Evolutionary conservation across 2,797 vertebrate genomes (phyloP).

Genomic region (Micromesistius poutassou): DNA sequence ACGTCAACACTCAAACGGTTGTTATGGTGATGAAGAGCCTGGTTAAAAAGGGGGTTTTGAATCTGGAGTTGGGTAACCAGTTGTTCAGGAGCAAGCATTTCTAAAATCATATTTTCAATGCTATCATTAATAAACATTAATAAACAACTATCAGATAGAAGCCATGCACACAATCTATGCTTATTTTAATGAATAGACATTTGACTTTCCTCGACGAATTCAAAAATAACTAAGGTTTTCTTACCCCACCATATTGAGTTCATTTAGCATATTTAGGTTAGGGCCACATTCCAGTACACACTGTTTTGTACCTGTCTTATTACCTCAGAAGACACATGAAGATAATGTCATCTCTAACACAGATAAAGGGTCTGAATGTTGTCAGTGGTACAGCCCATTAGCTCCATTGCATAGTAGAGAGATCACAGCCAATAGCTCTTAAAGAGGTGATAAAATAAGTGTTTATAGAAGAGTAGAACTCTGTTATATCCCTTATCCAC

Average conservation of each 20-base stretch:
- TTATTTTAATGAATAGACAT: background rate
- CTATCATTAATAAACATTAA: background rate
- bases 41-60: background rate
- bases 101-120: background rate
- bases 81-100: background rate
- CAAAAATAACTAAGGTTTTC: background rate
- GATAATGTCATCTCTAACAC: background rate
- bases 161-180: background rate
- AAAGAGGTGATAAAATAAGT: background rate
- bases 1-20: conserved; percentile 20
- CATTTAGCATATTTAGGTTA: background rate
- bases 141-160: background rate
- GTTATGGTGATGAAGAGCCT: conserved; percentile 25
- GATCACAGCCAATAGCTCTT: background rate
- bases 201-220: background rate
- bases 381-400: background rate
- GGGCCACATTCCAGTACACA: background rate
- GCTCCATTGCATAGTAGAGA: background rate
- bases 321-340: background rate
- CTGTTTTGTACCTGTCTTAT: background rate
- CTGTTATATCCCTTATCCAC: background rate
- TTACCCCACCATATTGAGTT: background rate
- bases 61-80: background rate
- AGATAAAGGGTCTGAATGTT: background rate
- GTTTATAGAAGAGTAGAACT: background rate